Evolutionary conservation across 2,797 vertebrate genomes (phyloP).

Genomic region (Meriones psammophilus): DNA sequence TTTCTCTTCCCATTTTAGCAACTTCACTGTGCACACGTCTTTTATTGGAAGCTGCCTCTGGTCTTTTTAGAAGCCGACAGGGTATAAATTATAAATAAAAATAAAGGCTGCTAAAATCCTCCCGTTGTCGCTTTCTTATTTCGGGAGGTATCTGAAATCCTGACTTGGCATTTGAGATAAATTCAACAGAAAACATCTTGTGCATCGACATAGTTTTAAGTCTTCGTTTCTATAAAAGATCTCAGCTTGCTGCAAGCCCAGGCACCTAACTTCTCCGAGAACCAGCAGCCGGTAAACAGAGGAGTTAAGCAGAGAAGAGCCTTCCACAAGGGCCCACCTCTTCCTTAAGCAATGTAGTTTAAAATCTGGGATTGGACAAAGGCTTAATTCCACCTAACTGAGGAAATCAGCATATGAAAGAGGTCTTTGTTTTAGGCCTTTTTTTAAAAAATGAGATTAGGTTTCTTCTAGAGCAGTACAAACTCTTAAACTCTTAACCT

Average conservation of each 20-base stretch:
- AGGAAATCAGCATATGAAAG: not conserved
- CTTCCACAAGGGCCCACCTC: not conserved
- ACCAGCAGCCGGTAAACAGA: not conserved
- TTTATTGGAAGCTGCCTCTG: constrained; percentile 46
- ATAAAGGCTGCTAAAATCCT: constrained; percentile 15
- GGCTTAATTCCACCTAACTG: not conserved
- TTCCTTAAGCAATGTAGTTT: not conserved
- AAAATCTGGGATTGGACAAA: not conserved
- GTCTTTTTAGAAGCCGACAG: constrained; percentile 57
- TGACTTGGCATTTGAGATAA: constrained; percentile 33
- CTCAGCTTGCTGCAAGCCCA: not conserved
- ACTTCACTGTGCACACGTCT: not conserved
- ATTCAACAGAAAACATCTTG: constrained; percentile 20
- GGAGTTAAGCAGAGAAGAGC: not conserved
- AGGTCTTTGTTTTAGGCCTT: not conserved
- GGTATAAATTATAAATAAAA: constrained; percentile 70
- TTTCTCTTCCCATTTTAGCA: constrained; percentile 39
- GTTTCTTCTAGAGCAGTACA: not conserved
- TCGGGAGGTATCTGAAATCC: constrained; percentile 52
- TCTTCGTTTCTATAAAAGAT: constrained; percentile 14
- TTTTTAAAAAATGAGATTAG: not conserved
- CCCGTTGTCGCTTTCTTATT: constrained; percentile 33
- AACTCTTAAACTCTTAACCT: not conserved
- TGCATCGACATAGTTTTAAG: not conserved
- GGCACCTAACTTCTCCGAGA: not conserved